Evolutionary conservation across 2,888 invertebrate genomes (phyloP), one percentile per base, ranked within the genome.

Genomic region (Rapana venosa): DNA sequence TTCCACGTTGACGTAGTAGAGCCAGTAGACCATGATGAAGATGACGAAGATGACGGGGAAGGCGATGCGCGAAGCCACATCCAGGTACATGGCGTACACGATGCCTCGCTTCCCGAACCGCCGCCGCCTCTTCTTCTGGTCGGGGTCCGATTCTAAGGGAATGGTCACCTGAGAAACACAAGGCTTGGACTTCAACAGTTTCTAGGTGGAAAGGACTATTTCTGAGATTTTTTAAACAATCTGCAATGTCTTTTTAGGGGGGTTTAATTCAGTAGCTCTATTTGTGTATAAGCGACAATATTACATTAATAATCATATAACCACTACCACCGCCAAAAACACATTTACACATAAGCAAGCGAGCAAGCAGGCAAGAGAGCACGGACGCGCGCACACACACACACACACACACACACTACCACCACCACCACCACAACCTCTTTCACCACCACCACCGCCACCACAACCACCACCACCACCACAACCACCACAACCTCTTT

Each of bases 21-120:
- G 92, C 95, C 95, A 95, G 92, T 95, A 95, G 30, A 93, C 91
- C 77, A 94, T 92, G 88, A 94, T 94, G 89, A 95, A 95, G 56
- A 94, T 77, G 26, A 92, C 91, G 66, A 94, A 95, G 47, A 92
- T 92, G 11, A 92, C 13, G 0, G 95, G 95, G 91, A 95, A 95
- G 88, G 94, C 86, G 58, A 94, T 91, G 66, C 95, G 92, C 0
- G 95, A 94, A 22, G 93, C 93, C 0, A 94, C 93, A 90, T 95
- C 95, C 70, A 95, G 87, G 88, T 93, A 93, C 90, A 93, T 92
- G 13, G 95, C 94, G 89, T 94, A 94, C 74, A 93, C 90, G 22
- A 94, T 91, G 0, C 94, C 93, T 47, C 90, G 77, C 85, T 91
- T 88, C 30, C 74, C 87, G 84, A 91, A 91, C 15, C 88, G 81